Evolutionary conservation across 1,140 invertebrate species (phyloP), one percentile per base, ranked within the genome.

Genomic region (Diachasmimorpha longicaudata): DNA sequence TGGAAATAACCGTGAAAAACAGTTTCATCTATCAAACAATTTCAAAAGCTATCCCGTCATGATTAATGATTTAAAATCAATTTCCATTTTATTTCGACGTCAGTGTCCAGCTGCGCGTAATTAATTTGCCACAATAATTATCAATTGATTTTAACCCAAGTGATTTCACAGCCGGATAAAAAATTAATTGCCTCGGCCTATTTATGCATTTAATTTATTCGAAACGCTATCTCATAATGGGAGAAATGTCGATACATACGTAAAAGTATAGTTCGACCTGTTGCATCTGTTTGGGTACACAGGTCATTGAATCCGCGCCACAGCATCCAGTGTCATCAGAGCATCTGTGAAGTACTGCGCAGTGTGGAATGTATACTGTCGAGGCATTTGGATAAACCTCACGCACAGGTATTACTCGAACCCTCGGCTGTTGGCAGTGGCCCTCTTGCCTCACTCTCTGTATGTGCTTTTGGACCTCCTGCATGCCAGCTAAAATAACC

Each of bases 311-410:
- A 74, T 92, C 91, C 14, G 89, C 89, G 25, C 83, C 85, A 82
- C 94, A 95, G 84, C 94, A 95, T 73, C 94, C 94, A 10, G 93
- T 93, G 83, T 94, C 93, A 80, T 94, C 93, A n/a, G 92, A 91
- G 81, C 94, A 95, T 75, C 92, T 91, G 82, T 95, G 92, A 48
- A 95, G 82, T 19, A 94, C 91, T 4, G 93, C 94, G 83, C 94
- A 95, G 75, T 93, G 92, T 23, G 94, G 94, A 70, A 90, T 86
- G 87, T 95, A 95, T 23, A 89, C 91, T 80, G 92, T 94, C n/a
- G 91, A 90, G 0, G 92, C 86, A 82, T 92, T 91, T n/a, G 92
- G 92, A 84, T 93, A 93, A 21, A 91, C 87, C 67, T 92, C 88
- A 80, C 91, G 87, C 75, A 93, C 91, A 72, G 91, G 88, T 16